Base-by-base conservation (phyloP, 2,113 vertebrate species). In the Colossoma macropomum region DNA sequence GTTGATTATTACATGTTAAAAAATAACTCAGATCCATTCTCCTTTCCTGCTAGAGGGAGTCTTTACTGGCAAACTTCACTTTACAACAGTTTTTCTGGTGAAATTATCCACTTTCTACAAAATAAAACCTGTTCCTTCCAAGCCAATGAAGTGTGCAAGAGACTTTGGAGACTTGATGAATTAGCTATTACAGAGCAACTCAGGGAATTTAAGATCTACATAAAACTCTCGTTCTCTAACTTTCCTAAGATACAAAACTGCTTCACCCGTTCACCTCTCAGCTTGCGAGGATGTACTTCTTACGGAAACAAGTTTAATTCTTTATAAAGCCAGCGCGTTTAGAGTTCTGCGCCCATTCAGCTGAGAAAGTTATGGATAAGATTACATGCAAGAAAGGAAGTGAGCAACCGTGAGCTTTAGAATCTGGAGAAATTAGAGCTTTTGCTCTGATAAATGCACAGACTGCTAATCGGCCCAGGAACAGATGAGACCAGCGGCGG, bases 401-500 rank as follows among this genome's bases (percentile, higher is more conserved):
- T 81, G 85, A 89, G 86, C 70, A 88, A 88, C 86, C 73, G 86
- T 75, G 84, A 89, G 91, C 88, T 90, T 92, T 92, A 92, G 87
- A 77, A 85, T 84, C 85, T 86, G 77, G 75, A 79, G 77, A 92
- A 90, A 92, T 90, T 87, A 87, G 87, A 89, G 88, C 86, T 82
- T 86, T 89, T 88, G 86, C 77, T 89, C 87, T 87, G 89, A 85
- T 91, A 90, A 92, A 87, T 88, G 86, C 86, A 82, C 74, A 84
- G 87, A 90, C 90, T 88, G 81, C 85, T 93, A 93, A 94, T 92
- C 93, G 80, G 85, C 85, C 89, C 79, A 63, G 89, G 86, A 82
- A 84, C 88, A 84, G 91, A 88, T 81, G 86, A 88, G 91, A 69
- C 48, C 45, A 87, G 86, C 89, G 85, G 79, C 79, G 89, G 86